A percentile compares a stretch with the other conserved stretches of the same genome.
phyloP scores from a whole-genome alignment of 2,113 vertebrate species.

The Dasypus novemcinctus region DNA sequence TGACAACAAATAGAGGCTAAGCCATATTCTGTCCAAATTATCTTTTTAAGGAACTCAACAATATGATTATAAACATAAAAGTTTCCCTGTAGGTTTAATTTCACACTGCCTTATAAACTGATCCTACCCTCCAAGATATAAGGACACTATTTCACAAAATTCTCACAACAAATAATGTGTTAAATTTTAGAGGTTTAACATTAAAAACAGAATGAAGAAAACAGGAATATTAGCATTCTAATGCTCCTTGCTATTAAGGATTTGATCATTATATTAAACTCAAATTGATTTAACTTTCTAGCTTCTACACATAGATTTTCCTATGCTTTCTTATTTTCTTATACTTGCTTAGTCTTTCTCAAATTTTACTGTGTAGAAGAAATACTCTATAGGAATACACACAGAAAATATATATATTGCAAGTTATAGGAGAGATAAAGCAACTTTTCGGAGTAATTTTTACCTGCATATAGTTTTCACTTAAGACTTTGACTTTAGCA shows the following conservation, averaged over 20 bases:
- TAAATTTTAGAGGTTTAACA: not conserved
- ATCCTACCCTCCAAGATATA: not conserved
- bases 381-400: not conserved
- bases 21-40: not conserved
- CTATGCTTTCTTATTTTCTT: not conserved
- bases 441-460: not conserved
- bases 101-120: not conserved
- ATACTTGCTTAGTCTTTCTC: not conserved
- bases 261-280: not conserved
- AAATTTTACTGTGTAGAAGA: not conserved
- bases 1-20: not conserved
- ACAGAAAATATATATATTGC: not conserved
- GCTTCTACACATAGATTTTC: not conserved
- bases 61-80: not conserved
- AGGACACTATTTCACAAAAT: not conserved
- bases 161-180: not conserved
- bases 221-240: not conserved
- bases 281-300: not conserved
- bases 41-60: not conserved
- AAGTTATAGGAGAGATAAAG: not conserved
- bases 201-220: not conserved
- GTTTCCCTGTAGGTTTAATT: not conserved
- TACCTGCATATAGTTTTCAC: not conserved
- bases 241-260: not conserved
- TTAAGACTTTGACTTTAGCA: not conserved